phyloP scores from a whole-genome alignment of 2,888 invertebrate genomes.

The Tholera decimalis region DNA sequence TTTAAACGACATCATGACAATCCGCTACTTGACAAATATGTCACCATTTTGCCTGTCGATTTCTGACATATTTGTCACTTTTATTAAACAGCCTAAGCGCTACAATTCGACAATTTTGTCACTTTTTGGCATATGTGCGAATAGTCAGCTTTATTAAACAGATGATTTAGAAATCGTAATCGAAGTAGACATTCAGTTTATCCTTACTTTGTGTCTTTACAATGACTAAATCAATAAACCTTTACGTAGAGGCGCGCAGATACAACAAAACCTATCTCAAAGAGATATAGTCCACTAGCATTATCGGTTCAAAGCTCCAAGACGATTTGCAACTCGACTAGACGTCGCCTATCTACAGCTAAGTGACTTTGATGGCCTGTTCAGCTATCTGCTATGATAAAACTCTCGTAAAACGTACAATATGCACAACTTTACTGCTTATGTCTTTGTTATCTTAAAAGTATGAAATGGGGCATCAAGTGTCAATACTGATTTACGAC shows the following conservation, averaged over 20 bases:
- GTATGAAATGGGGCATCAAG: conserved; percentile 66
- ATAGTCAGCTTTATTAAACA: too few species aligned
- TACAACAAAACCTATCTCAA: conserved; percentile 20
- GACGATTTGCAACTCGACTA: conserved; percentile 59
- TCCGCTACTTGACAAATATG: too few species aligned
- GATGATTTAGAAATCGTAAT: background rate
- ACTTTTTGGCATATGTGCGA: too few species aligned
- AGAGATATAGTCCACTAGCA: conserved; percentile 50
- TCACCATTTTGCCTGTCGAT: too few species aligned
- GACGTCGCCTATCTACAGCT: conserved; percentile 52
- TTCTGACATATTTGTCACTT: too few species aligned
- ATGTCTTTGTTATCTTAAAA: conserved; percentile 69
- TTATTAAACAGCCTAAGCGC: too few species aligned
- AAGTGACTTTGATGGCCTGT: conserved; percentile 67
- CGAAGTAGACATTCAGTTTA: background rate
- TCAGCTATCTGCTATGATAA: conserved; percentile 64
- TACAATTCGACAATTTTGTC: too few species aligned
- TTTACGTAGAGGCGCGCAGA: background rate
- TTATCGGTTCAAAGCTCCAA: conserved; percentile 61
- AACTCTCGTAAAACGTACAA: conserved; percentile 65
- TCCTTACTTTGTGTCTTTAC: background rate
- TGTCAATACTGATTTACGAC: conserved; percentile 65
- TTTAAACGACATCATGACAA: too few species aligned
- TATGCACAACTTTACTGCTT: conserved; percentile 65
- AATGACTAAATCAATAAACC: conserved; percentile 24